Evolutionary conservation across 2,113 vertebrate genomes (phyloP).

Genomic region (Nesogale talazaci): DNA sequence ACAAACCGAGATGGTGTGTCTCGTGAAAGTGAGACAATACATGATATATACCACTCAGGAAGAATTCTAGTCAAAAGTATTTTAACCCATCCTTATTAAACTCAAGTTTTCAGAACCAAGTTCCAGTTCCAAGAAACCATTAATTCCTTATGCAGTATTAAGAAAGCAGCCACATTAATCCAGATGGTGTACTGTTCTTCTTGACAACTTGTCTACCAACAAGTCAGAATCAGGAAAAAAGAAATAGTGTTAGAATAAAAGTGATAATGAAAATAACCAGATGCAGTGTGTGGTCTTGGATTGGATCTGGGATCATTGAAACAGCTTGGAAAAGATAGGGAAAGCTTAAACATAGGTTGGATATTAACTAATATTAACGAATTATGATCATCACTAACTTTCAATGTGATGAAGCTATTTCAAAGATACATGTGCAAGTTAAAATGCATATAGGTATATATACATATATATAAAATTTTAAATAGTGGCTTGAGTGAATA

Average conservation of each 20-base stretch:
- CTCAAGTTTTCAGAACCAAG: not conserved
- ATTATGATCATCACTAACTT: constrained; percentile 30
- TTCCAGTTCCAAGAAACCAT: constrained; percentile 30
- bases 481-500: not conserved
- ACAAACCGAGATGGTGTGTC: not conserved
- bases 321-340: not conserved
- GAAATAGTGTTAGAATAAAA: constrained; percentile 48
- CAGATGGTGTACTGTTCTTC: constrained; percentile 16
- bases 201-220: constrained; percentile 33
- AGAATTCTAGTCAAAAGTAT: constrained; percentile 40
- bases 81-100: constrained; percentile 28
- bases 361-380: constrained; percentile 38
- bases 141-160: not conserved
- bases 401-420: not conserved
- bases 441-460: not conserved
- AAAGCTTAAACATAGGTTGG: not conserved
- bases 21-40: not conserved
- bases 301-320: not conserved
- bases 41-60: not conserved
- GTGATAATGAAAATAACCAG: constrained; percentile 38
- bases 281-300: not conserved
- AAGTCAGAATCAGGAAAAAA: constrained; percentile 54
- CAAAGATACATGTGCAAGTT: not conserved
- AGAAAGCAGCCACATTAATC: constrained; percentile 15
- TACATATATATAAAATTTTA: not conserved